Conservation (phyloP, 2,888 invertebrate species). For the Noctua comes region DNA sequence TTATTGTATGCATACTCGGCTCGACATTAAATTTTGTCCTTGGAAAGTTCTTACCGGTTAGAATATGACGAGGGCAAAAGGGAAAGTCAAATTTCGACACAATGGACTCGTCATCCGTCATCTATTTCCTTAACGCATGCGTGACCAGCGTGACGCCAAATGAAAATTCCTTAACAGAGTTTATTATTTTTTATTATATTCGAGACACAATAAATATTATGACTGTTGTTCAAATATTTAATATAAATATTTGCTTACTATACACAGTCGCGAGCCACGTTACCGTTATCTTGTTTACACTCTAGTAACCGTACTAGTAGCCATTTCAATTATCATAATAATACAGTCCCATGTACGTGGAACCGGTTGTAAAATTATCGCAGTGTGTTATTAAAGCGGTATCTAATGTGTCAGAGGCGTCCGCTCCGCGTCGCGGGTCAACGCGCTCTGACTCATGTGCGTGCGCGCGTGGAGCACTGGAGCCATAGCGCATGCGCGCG, state of each 20-base stretch:
- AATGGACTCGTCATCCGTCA: slow-evolving; percentile 58
- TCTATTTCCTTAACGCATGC: slow-evolving; percentile 41
- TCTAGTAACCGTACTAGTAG: slow-evolving; percentile 69
- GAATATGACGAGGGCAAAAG: slow-evolving; percentile 68
- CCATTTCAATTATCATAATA: slow-evolving; percentile 74
- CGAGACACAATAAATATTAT: slow-evolving; percentile 31
- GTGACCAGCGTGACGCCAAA: slow-evolving; percentile 57
- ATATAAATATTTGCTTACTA: slow-evolving; percentile 58
- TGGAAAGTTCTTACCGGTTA: slow-evolving; percentile 64
- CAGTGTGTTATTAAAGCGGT: slow-evolving; percentile 66
- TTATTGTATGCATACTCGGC: neutral
- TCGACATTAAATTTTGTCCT: slow-evolving; percentile 32
- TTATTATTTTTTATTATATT: slow-evolving; percentile 26
- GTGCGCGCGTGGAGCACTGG: slow-evolving; percentile 40
- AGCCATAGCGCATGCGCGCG: slow-evolving; percentile 61
- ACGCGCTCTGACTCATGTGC: slow-evolving; percentile 80
- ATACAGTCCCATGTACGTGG: slow-evolving; percentile 70
- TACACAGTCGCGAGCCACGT: slow-evolving; percentile 56
- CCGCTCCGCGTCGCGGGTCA: slow-evolving; percentile 79
- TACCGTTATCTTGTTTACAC: slow-evolving; percentile 73
- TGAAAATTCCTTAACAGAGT: slow-evolving; percentile 38
- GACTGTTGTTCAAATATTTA: slow-evolving; percentile 48
- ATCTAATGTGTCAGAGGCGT: slow-evolving; percentile 71
- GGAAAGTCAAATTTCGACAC: slow-evolving; percentile 72
- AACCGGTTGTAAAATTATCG: slow-evolving; percentile 78